Evolutionary conservation across 2,888 invertebrate genomes (phyloP).

Genomic region (Scelioninae gen. 2): DNA sequence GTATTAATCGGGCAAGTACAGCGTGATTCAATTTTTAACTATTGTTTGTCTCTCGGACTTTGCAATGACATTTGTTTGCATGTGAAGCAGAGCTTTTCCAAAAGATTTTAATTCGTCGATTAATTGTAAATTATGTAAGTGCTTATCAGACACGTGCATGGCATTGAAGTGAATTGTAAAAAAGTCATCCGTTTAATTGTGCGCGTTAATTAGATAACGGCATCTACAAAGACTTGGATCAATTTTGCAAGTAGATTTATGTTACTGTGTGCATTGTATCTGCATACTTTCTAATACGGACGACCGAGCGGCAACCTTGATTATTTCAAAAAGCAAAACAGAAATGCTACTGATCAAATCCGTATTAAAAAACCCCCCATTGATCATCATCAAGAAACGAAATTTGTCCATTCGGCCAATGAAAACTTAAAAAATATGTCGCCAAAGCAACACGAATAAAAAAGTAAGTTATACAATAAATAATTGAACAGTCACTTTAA

Average conservation of each 20-base stretch:
- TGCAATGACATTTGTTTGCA: not conserved
- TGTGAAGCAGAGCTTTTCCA: not conserved
- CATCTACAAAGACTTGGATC: not conserved
- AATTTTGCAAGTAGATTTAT: not conserved
- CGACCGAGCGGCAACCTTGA: too few relatives aligned
- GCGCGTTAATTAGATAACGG: conserved; percentile 12
- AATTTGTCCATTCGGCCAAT: too few relatives aligned
- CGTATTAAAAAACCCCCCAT: too few relatives aligned
- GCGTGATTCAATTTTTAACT: conserved; percentile 20
- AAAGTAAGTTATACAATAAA: too few relatives aligned
- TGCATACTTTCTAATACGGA: too few relatives aligned
- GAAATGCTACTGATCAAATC: too few relatives aligned
- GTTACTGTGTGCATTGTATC: too few relatives aligned
- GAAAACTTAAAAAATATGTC: too few relatives aligned
- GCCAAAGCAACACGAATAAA: too few relatives aligned
- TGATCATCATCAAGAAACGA: too few relatives aligned
- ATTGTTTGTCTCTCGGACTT: conserved; percentile 6
- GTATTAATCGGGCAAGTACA: conserved; percentile 8
- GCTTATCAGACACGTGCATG: conserved; percentile 22
- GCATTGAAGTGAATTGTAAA: conserved; percentile 11
- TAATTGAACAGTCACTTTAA: too few relatives aligned
- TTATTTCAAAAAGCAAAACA: too few relatives aligned
- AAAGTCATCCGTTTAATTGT: not conserved
- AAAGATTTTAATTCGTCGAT: conserved; percentile 7
- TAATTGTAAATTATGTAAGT: conserved; percentile 14